These are phyloP conservation scores for Spatulosminthurus flaviceps DNA, from an alignment of 2,888 invertebrate species.

Conservation along the genomic window DNA sequence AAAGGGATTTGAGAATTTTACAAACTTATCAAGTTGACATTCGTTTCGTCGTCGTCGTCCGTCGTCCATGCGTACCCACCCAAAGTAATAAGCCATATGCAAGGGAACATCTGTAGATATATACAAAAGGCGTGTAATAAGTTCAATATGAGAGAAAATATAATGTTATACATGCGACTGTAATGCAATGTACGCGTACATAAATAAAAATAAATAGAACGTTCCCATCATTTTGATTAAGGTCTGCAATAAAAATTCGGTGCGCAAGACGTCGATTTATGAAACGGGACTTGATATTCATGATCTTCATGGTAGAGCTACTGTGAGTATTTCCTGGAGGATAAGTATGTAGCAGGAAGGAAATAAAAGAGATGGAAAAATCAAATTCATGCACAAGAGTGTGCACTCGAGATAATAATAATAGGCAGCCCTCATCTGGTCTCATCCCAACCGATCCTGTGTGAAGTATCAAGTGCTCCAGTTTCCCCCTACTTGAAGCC, in stretches of 20 bases:
- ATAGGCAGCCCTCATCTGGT: constrained; percentile 33
- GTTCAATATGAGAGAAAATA: too few species aligned
- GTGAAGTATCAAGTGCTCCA: constrained; percentile 39
- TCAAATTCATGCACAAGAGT: constrained; percentile 19
- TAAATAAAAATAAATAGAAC: background rate
- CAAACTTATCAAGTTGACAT: constrained; percentile 10
- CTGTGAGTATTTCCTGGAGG: constrained; percentile 20
- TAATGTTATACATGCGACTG: too few species aligned
- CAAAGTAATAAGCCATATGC: too few species aligned
- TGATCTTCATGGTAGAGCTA: background rate
- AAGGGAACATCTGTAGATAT: too few species aligned
- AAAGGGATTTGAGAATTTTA: constrained; percentile 3
- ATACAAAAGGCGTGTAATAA: too few species aligned
- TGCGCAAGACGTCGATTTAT: constrained; percentile 18
- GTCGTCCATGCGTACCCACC: background rate
- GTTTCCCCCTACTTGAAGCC: constrained; percentile 36
- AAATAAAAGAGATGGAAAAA: background rate
- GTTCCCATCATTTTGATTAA: background rate
- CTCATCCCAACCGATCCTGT: constrained; percentile 28
- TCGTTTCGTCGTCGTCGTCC: background rate
- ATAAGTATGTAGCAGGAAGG: constrained; percentile 13
- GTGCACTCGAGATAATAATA: constrained; percentile 38
- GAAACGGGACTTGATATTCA: background rate
- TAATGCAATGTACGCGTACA: too few species aligned
- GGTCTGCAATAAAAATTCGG: background rate